Base-by-base conservation (phyloP, 2,888 invertebrate genomes). In the Hemithea aestivaria region DNA sequence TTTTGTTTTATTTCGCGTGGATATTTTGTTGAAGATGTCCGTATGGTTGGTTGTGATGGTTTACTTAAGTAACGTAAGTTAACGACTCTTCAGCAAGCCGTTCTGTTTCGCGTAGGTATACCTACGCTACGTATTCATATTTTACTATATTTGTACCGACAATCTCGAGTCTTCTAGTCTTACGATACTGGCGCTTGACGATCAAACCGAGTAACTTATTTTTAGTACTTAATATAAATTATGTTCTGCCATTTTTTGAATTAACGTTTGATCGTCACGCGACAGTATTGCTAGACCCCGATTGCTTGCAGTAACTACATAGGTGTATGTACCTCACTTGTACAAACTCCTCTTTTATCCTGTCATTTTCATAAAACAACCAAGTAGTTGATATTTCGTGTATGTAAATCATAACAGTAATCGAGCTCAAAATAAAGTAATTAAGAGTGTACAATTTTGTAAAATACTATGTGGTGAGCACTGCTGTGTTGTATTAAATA, bases 1-100 rank as follows among this genome's bases (percentile, higher is more conserved):
- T 64, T 75, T 67, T 68, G 73, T 73, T 70, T 66, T 73, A 66
- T 66, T 76, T 76, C 62, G 66, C 62, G 65, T 75, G 69, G 66
- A 73, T 68, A 56, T 73, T 81, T 78, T 66, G 75, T 80, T 84
- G 66, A 77, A 76, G 74, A 76, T 75, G 85, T 83, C 85, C 83
- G 84, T 77, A 83, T 77, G 83, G 83, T 82, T 84, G 85, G 85
- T 87, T 87, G 85, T 87, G 85, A 87, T 81, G 84, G 78, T 82
- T 84, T 87, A 87, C 84, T 83, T 85, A 85, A 82, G 82, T 87
- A 42, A 42, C 36, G 29, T 42, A 84, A 85, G 80, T 81, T 80
- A 82, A 51, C 46, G 70, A 79, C 71, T 77, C 74, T 77, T 75
- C 73, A 72, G 70, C 77, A 73, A 76, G 72, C 71, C 66, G 66